Evolutionary conservation across 2,797 vertebrate species (phyloP).

Genomic region (Chelon labrosus): DNA sequence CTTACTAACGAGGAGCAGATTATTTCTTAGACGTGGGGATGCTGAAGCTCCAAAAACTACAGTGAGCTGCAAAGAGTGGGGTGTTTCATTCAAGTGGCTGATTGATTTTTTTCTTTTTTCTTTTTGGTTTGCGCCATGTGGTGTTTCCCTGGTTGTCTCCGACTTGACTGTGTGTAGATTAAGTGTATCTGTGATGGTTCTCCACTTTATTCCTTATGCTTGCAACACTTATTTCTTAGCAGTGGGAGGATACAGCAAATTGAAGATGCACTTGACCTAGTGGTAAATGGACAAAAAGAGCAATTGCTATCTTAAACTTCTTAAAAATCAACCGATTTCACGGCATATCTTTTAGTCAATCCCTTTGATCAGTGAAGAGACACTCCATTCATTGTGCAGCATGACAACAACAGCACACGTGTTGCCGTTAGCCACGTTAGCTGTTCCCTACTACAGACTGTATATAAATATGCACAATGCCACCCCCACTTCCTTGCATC

Average conservation of each 20-base stretch:
- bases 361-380: background rate
- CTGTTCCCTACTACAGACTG: background rate
- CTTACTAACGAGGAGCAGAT: conserved; percentile 57
- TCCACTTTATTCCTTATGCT: conserved; percentile 33
- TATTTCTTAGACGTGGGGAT: conserved; percentile 13
- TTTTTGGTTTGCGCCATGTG: conserved; percentile 22
- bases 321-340: no score
- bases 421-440: background rate
- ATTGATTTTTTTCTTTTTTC: conserved; percentile 56
- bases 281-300: no score
- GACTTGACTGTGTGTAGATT: conserved; percentile 49
- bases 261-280: no score
- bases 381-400: background rate
- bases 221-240: conserved; percentile 11
- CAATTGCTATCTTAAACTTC: no score
- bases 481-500: no score
- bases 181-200: conserved; percentile 40
- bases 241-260: conserved; percentile 2
- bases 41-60: conserved; percentile 40
- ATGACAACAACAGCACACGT: background rate
- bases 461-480: no score
- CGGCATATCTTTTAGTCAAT: no score
- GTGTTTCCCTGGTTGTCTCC: conserved; percentile 50
- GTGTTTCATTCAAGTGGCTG: conserved; percentile 64
- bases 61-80: conserved; percentile 30